Conservation (phyloP, 2,113 vertebrate species). For the Maccullochella peelii region DNA sequence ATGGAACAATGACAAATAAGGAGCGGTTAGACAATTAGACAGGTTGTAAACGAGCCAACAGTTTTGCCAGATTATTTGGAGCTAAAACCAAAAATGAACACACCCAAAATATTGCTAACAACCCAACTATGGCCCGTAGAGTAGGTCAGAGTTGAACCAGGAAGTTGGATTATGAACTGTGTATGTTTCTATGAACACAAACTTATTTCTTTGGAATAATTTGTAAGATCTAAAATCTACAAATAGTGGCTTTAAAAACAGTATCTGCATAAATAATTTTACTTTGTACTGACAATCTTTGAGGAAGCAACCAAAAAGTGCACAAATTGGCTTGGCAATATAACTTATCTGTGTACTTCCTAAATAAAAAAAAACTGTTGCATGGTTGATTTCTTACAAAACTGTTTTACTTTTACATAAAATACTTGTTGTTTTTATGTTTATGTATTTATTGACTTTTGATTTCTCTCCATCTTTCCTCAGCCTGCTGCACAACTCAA, state of each 20-base stretch:
- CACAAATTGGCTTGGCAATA: background rate
- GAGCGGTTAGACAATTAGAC: background rate
- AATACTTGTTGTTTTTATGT: background rate
- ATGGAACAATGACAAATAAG: background rate
- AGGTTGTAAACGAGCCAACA: background rate
- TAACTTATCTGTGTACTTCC: background rate
- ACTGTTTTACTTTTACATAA: background rate
- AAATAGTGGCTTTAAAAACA: background rate
- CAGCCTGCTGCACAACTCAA: slow-evolving; percentile 27
- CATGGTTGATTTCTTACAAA: background rate
- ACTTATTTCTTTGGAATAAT: background rate
- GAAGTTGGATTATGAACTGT: too few species aligned
- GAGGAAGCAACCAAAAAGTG: background rate
- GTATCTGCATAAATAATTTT: background rate
- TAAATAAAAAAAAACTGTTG: background rate
- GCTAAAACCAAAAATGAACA: background rate
- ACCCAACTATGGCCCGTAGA: background rate
- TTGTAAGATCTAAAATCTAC: background rate
- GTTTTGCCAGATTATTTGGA: background rate
- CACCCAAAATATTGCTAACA: background rate
- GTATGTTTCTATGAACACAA: background rate
- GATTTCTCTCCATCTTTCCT: slow-evolving; percentile 36
- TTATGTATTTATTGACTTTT: slow-evolving; percentile 1
- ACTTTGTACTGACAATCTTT: background rate
- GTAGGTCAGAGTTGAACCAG: background rate